Conservation (phyloP, 1,140 invertebrate genomes). For the Daktulosphaira vitifoliae region DNA sequence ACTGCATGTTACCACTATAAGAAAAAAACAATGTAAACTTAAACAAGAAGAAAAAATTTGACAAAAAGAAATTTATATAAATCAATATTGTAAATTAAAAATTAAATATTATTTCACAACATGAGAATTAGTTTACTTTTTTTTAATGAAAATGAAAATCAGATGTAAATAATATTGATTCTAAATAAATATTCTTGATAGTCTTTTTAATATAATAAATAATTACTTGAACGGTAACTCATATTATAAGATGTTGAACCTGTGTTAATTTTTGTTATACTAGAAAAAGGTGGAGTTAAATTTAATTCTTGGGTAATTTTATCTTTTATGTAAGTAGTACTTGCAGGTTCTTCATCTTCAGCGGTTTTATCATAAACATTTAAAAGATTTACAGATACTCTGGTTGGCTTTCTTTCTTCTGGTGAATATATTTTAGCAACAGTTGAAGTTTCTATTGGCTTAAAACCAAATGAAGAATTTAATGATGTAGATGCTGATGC, state of each 20-base stretch:
- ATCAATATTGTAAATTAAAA: no score
- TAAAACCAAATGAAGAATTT: background rate
- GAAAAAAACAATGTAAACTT: background rate
- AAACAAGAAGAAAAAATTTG: no score
- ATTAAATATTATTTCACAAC: no score
- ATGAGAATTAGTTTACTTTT: no score
- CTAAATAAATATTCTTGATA: background rate
- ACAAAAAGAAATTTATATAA: no score
- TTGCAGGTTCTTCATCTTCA: background rate
- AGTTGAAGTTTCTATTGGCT: background rate
- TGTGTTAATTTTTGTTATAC: background rate
- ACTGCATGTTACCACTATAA: slow-evolving; percentile 19
- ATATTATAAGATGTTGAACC: background rate
- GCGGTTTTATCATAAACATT: background rate
- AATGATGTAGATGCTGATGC: background rate
- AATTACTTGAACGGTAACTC: slow-evolving; percentile 1
- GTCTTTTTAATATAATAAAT: background rate
- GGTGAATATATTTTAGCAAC: background rate
- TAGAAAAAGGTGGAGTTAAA: no score
- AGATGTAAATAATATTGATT: no score
- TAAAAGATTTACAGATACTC: background rate
- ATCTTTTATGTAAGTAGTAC: background rate
- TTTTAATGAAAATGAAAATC: no score
- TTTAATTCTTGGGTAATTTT: no score
- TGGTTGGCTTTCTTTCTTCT: background rate